Evolutionary conservation across 2,797 vertebrate genomes (phyloP).

Genomic region (Anableps anableps): DNA sequence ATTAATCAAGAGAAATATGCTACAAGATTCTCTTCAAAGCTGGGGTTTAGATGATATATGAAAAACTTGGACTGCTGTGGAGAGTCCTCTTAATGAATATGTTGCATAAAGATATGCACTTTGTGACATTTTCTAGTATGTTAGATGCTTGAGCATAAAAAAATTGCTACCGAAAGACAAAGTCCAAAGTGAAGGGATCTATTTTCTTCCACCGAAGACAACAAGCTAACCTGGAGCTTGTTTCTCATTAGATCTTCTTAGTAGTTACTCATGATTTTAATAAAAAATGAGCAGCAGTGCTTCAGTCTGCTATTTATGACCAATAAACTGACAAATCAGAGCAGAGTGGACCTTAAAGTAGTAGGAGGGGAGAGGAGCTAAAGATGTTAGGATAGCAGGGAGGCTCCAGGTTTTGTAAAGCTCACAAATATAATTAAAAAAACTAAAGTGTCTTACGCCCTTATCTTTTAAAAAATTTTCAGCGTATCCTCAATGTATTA

Average conservation of each 20-base stretch:
- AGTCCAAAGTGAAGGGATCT: neutral
- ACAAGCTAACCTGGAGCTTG: neutral
- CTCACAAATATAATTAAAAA: neutral
- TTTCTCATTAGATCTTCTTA: neutral
- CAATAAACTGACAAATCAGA: neutral
- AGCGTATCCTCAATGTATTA: neutral
- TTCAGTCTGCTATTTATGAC: neutral
- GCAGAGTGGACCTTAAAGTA: neutral
- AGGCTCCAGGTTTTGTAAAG: neutral
- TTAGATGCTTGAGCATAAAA: neutral
- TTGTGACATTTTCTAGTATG: neutral
- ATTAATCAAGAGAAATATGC: constrained; percentile 33
- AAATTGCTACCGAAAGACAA: neutral
- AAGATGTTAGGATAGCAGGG: neutral
- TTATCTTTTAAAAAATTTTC: neutral
- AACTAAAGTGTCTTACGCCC: neutral
- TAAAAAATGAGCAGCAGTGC: neutral
- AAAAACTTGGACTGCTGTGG: constrained; percentile 19
- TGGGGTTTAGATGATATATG: constrained; percentile 12
- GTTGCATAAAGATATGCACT: constrained; percentile 14
- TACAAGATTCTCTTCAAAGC: constrained; percentile 39
- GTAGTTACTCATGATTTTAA: neutral
- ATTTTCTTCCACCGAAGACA: neutral
- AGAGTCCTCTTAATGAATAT: constrained; percentile 21
- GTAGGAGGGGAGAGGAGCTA: neutral